Conservation (phyloP, 1,140 invertebrate species). For the Drosophila novamexicana region DNA sequence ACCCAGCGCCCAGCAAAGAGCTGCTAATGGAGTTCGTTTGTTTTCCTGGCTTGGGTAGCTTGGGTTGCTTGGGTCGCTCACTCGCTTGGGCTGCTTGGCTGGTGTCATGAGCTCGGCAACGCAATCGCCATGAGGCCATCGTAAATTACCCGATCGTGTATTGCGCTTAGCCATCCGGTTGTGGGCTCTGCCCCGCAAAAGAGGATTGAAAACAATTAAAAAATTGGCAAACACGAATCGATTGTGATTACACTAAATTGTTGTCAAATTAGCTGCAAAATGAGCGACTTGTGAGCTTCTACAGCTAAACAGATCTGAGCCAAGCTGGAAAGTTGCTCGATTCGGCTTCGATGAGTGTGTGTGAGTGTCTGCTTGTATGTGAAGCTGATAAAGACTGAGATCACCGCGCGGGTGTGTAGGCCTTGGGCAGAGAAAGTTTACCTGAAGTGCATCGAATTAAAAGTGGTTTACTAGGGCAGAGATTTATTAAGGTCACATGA, state of each 20-base stretch:
- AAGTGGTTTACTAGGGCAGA: slow-evolving; percentile 25
- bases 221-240: slow-evolving; percentile 84
- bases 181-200: slow-evolving; percentile 45
- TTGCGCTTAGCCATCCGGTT: slow-evolving; percentile 39
- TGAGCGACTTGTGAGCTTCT: slow-evolving; percentile 48
- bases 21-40: slow-evolving; percentile 80
- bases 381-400: slow-evolving; percentile 19
- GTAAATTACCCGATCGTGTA: slow-evolving; percentile 84
- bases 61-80: slow-evolving; percentile 28
- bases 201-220: slow-evolving; percentile 84
- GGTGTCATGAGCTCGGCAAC: slow-evolving; percentile 67
- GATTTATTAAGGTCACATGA: neutral
- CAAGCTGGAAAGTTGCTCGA: slow-evolving; percentile 16
- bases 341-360: slow-evolving; percentile 13
- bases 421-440: slow-evolving; percentile 59
- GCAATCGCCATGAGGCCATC: slow-evolving; percentile 78
- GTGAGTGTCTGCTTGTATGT: slow-evolving; percentile 5
- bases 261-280: slow-evolving; percentile 83
- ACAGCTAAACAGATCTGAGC: neutral
- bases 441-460: slow-evolving; percentile 8
- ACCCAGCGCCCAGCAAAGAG: slow-evolving; percentile 48
- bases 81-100: neutral
- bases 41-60: slow-evolving; percentile 24
- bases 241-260: slow-evolving; percentile 84
- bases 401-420: slow-evolving; percentile 38